Percentiles rank a stretch among this genome's conserved stretches.
phyloP scores from a whole-genome alignment of 2,113 vertebrate species.

The Ailurus styani region DNA sequence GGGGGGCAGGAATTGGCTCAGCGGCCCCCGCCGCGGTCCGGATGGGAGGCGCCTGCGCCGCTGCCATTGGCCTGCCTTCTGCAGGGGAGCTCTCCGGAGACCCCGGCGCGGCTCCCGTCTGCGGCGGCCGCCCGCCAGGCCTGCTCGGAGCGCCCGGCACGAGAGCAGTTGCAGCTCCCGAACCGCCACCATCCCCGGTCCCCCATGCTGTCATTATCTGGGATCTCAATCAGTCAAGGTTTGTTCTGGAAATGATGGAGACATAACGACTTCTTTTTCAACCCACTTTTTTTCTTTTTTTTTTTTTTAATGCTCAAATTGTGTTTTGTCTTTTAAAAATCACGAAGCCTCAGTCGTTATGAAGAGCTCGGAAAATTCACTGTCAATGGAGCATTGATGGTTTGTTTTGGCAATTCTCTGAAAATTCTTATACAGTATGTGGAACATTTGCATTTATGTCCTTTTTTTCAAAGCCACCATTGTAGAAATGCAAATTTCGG shows the following conservation, averaged over 20 bases:
- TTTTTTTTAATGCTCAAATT: constrained; percentile 54
- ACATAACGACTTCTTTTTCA: constrained; percentile 60
- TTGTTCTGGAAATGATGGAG: constrained; percentile 70
- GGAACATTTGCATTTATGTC: constrained; percentile 72
- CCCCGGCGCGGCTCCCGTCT: fast-evolving
- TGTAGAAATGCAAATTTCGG: constrained; percentile 77
- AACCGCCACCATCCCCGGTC: neutral
- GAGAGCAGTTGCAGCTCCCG: neutral
- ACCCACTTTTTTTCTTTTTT: constrained; percentile 9
- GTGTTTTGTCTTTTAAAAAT: constrained; percentile 69
- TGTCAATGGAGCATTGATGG: constrained; percentile 75
- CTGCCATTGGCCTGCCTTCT: neutral
- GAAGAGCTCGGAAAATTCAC: constrained; percentile 68
- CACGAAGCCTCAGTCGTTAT: neutral
- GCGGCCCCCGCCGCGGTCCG: neutral
- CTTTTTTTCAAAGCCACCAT: constrained; percentile 67
- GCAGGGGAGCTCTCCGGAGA: neutral
- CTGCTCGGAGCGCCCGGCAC: neutral
- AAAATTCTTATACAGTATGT: constrained; percentile 60
- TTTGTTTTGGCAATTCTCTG: constrained; percentile 78
- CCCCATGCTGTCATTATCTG: neutral
- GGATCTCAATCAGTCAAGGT: constrained; percentile 64
- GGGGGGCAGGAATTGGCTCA: neutral
- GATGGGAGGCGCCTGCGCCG: neutral
- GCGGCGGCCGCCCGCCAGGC: neutral